Evolutionary conservation across 2,797 vertebrate genomes (phyloP), one percentile per base, ranked within the genome.

Genomic region (Psittacula derbiana): DNA sequence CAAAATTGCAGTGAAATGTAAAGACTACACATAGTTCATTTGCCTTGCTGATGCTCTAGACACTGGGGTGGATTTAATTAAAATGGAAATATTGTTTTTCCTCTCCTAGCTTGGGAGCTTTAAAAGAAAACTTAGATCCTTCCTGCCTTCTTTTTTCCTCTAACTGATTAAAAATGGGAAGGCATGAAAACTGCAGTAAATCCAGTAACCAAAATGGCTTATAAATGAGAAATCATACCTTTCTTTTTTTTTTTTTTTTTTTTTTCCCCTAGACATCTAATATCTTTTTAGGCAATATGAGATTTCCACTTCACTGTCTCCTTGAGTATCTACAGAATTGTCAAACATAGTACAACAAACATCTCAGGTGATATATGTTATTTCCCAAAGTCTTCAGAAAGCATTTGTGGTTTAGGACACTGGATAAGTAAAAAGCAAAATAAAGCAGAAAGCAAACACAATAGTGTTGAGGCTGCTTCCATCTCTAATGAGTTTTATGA

Each of bases 81-180:
- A 78, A 86, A 24, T 1, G 7, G 8, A 20, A 92, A 33, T 7
- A 21, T 36, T 30, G 8, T 4, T 78, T 74, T 33, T 24, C 7
- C 11, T 2, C 11, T 28, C 46, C 19, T 57, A 43, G 10, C 12
- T 82, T 58, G 16, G 23, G 5, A 55, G 7, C 5, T 82, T 62
- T 18, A 43, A 38, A 58, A 53, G 4, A 36, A 44, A 66, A 5
- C 7, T 46, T 55, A 15, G 17, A 79, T 64, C 16, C 23, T 85
- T 72, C 14, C 30, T 16, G 4, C 5, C 15, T 24, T 11, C 19
- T 28, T n/a, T 20, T 4, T 4, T 0, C 1, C 0, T 8, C 17
- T 14, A 65, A 2, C 5, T 53, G 17, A 87, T 58, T 60, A 44
- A 9, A 52, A 86, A 13, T 1, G 0, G 3, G 10, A 49, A 67